phyloP scores from a whole-genome alignment of 2,797 vertebrate species.

The Heliangelus exortis region DNA sequence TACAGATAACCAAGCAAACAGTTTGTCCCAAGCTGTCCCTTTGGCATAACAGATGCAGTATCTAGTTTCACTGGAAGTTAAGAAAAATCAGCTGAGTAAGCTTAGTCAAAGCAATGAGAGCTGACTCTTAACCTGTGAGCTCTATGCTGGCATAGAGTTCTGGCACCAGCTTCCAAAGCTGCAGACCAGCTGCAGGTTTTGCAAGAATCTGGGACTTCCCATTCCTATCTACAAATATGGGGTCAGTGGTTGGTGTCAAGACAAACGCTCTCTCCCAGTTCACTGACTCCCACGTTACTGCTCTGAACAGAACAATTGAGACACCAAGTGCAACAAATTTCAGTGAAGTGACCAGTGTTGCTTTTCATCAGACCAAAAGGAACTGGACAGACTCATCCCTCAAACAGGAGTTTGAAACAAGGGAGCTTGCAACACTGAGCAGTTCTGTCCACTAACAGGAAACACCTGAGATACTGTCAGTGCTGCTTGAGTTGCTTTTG shows the following conservation, averaged over 20 bases:
- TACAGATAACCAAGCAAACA: background rate
- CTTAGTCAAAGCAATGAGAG: background rate
- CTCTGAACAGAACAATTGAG: background rate
- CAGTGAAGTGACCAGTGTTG: accelerated
- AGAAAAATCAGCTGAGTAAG: conserved; percentile 31
- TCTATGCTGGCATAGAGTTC: background rate
- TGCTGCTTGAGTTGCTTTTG: background rate
- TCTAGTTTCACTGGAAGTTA: background rate
- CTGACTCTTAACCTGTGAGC: conserved; percentile 6
- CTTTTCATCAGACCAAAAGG: background rate
- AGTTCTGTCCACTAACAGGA: accelerated
- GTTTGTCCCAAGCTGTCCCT: background rate
- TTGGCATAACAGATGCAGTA: background rate
- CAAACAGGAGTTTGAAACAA: background rate
- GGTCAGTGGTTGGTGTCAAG: background rate
- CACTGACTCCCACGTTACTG: background rate
- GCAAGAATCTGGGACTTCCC: background rate
- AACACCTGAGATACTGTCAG: background rate
- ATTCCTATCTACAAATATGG: background rate
- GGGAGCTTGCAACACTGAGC: background rate
- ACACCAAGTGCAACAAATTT: background rate
- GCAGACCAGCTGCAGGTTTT: background rate
- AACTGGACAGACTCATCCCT: background rate
- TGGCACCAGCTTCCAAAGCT: background rate
- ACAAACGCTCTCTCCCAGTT: background rate